Percentiles rank a stretch among this genome's conserved stretches.
Conservation (phyloP, 2,888 invertebrate genomes). For the Erynnis tages region DNA sequence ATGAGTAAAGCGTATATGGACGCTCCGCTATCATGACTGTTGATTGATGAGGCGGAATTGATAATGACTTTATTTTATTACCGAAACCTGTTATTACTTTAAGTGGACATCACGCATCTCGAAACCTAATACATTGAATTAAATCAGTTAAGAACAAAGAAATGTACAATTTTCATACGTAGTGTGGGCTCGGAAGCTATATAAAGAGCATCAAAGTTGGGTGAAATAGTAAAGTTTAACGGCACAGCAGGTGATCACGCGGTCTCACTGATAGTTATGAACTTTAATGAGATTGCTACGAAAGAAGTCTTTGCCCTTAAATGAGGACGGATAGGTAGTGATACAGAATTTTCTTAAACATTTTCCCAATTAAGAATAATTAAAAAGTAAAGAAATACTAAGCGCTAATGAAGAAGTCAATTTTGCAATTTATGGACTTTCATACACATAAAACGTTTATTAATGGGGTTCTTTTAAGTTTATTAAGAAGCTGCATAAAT, state of each 20-base stretch:
- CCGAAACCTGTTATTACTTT: constrained; percentile 1
- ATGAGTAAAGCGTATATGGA: not conserved
- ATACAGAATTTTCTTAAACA: not conserved
- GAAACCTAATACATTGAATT: too few relatives aligned
- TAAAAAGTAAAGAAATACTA: not conserved
- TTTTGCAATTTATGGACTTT: too few relatives aligned
- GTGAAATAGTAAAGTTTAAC: not conserved
- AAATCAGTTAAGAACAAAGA: too few relatives aligned
- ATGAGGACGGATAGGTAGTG: constrained; percentile 1
- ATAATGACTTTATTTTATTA: constrained; percentile 28
- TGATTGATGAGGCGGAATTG: constrained; percentile 29
- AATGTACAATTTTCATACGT: too few relatives aligned
- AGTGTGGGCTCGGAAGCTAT: too few relatives aligned
- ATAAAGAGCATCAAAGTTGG: too few relatives aligned
- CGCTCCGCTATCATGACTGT: constrained; percentile 26
- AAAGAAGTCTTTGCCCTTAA: constrained; percentile 4
- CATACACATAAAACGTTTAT: too few relatives aligned
- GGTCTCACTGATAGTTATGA: not conserved
- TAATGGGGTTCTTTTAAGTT: too few relatives aligned
- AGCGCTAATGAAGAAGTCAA: not conserved
- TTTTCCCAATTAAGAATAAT: not conserved
- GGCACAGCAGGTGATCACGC: not conserved
- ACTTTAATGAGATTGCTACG: not conserved
- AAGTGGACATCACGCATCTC: too few relatives aligned
- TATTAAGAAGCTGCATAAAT: too few relatives aligned